phyloP scores from a whole-genome alignment of 1,140 invertebrate species.

The Macrostomum lignano region DNA sequence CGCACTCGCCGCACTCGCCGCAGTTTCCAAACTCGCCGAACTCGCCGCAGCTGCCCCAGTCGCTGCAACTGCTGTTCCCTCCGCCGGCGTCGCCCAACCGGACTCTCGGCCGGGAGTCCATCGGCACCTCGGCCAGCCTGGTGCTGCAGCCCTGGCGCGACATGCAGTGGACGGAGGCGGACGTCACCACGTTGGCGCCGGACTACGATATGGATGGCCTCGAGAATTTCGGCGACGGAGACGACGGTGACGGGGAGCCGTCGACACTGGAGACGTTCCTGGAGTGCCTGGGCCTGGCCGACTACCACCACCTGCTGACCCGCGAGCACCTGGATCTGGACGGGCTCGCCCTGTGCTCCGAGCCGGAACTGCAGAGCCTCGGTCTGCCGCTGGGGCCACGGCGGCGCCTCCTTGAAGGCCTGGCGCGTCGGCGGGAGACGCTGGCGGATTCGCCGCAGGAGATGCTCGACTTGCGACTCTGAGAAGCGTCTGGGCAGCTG shows the following conservation, averaged over 20 bases:
- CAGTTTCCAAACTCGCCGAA: no score
- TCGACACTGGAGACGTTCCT: constrained; percentile 51
- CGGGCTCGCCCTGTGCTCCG: constrained; percentile 54
- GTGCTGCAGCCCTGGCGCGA: no score
- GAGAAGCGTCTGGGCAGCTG: constrained; percentile 1
- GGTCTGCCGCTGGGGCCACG: constrained; percentile 52
- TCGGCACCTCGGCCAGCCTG: constrained; percentile 43
- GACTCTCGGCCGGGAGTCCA: constrained; percentile 34
- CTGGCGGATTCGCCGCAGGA: constrained; percentile 5
- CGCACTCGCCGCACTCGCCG: no score
- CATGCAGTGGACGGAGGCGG: no score
- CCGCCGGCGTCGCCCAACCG: no score
- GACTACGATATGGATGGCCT: constrained; percentile 32
- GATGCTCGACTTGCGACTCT: neutral
- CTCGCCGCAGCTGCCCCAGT: no score
- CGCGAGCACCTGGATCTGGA: constrained; percentile 70
- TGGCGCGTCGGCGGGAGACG: no score
- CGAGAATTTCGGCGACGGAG: constrained; percentile 16
- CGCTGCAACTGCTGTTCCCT: no score
- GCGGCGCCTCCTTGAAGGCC: constrained; percentile 48
- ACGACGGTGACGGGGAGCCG: constrained; percentile 14
- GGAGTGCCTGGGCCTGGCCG: no score
- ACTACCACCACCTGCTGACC: constrained; percentile 43
- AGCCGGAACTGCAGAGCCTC: constrained; percentile 50
- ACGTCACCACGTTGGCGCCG: constrained; percentile 30